Evolutionary conservation across 2,888 invertebrate genomes (phyloP).

Genomic region (Drosophila kambysellisi): DNA sequence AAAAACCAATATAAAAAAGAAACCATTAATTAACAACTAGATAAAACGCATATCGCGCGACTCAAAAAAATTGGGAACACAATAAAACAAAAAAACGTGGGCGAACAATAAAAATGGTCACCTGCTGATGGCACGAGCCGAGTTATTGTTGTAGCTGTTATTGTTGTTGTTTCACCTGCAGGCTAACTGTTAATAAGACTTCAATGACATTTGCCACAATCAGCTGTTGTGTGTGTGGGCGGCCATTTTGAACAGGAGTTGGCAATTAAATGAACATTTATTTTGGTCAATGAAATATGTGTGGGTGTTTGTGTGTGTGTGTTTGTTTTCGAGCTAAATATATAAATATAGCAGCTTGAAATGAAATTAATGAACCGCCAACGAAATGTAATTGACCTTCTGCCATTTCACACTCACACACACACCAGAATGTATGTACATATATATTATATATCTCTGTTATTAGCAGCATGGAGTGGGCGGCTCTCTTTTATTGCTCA

Average conservation of each 20-base stretch:
- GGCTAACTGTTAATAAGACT: conserved; percentile 40
- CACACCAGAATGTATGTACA: background rate
- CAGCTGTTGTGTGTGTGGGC: conserved; percentile 31
- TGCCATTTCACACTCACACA: conserved; percentile 52
- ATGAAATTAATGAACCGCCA: conserved; percentile 79
- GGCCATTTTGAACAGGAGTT: conserved; percentile 52
- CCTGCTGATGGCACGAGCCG: conserved; percentile 55
- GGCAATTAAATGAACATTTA: conserved; percentile 40
- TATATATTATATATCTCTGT: conserved; percentile 3
- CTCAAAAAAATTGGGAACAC: conserved; percentile 14
- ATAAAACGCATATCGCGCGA: conserved; percentile 63
- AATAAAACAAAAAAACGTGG: conserved; percentile 53
- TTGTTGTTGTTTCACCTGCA: conserved; percentile 48
- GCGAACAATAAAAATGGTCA: conserved; percentile 42
- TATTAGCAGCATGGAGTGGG: conserved; percentile 44
- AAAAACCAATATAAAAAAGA: conserved; percentile 48
- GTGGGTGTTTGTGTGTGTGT: conserved; percentile 14
- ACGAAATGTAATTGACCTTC: conserved; percentile 83
- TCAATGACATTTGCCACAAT: conserved; percentile 58
- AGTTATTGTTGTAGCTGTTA: conserved; percentile 13
- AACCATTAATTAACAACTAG: conserved; percentile 59
- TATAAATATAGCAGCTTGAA: conserved; percentile 58
- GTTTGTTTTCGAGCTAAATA: conserved; percentile 52
- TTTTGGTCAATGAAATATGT: conserved; percentile 29
- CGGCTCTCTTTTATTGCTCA: conserved; percentile 30